These are phyloP conservation scores for Acestrorhynchus altus DNA, from an alignment of 2,797 vertebrate species.

Conservation along the genomic window DNA sequence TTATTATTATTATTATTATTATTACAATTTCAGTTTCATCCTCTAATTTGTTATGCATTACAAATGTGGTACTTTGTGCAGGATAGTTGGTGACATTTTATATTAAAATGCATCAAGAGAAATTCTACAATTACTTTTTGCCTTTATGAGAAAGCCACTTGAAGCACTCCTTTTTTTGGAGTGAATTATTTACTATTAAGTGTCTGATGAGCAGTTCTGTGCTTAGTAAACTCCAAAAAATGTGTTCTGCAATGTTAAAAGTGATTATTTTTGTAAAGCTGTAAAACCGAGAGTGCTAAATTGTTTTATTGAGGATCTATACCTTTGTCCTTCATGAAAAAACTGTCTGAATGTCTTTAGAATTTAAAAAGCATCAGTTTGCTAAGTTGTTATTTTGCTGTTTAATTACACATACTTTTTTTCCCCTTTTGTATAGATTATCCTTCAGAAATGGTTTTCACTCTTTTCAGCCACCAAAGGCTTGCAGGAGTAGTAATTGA, in stretches of 20 bases:
- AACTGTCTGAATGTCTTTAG: conserved; percentile 60
- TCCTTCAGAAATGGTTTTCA: conserved; percentile 55
- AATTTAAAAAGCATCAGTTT: conserved; percentile 2
- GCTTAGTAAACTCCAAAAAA: conserved; percentile 41
- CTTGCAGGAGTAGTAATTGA: conserved; percentile 60
- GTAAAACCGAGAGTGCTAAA: conserved; percentile 35
- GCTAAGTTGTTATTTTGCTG: conserved; percentile 4
- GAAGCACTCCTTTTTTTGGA: conserved; percentile 53
- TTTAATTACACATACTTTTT: conserved; percentile 12
- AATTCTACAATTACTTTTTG: conserved; percentile 20
- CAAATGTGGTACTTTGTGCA: conserved; percentile 57
- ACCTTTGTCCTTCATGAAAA: conserved; percentile 49
- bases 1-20: conserved; percentile 37
- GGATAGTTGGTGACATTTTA: conserved; percentile 67
- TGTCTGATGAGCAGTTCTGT: conserved; percentile 39
- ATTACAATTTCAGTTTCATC: conserved; percentile 41
- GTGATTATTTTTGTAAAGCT: conserved; percentile 42
- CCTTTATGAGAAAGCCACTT: conserved; percentile 41
- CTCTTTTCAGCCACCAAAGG: conserved; percentile 57
- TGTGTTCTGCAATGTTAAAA: conserved; percentile 57
- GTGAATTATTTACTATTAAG: conserved; percentile 34
- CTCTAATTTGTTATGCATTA: conserved; percentile 45
- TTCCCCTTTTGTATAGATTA: conserved; percentile 52
- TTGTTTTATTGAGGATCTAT: conserved; percentile 51
- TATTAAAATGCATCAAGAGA: conserved; percentile 66